Evolutionary conservation across 2,888 invertebrate species (phyloP), one percentile per base, ranked within the genome.

Genomic region (Drosophila flavopinicola): DNA sequence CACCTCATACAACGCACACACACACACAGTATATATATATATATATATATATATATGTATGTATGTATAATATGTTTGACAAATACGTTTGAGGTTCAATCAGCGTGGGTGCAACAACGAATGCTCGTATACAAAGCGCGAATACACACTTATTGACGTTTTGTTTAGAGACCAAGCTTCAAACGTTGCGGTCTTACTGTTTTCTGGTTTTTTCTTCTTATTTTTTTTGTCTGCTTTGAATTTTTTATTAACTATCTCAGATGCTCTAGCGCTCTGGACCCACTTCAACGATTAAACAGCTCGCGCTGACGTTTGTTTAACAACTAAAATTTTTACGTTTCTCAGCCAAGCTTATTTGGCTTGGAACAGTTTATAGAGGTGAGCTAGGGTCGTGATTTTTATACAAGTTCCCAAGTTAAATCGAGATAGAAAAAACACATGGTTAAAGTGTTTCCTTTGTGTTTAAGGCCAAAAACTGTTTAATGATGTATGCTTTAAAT

Each of bases 241-340:
- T 30, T 32, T 38, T 33, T 13, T 44, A 25, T 68, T 37, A 33
- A 37, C 29, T 24, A 30, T 20, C 27, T 45, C 37, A 66, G 76
- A 39, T 53, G 49, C 56, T 57, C 65, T 52, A 13, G 39, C 54
- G 54, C 53, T 37, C 44, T 44, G 39, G 20, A 48, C 32, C 25
- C 51, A 23, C 42, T 39, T 25, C 48, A 39, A 58, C 49, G 37
- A 70, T 52, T 42, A 37, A 68, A 75, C 85, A 75, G 61, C 67
- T 64, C 82, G 56, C 87, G 66, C 66, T 75, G 78, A 68, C 87
- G 80, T 66, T 85, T 82, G 83, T 65, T 82, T 52, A 68, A 63
- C 85, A 85, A 80, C 80, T 80, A 53, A 78, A 60, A 47, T 51
- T 58, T 52, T 52, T 44, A 65, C 73, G 78, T 59, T 59, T 73